phyloP scores from a whole-genome alignment of 2,888 invertebrate species.

The Drosophila peninsularis region DNA sequence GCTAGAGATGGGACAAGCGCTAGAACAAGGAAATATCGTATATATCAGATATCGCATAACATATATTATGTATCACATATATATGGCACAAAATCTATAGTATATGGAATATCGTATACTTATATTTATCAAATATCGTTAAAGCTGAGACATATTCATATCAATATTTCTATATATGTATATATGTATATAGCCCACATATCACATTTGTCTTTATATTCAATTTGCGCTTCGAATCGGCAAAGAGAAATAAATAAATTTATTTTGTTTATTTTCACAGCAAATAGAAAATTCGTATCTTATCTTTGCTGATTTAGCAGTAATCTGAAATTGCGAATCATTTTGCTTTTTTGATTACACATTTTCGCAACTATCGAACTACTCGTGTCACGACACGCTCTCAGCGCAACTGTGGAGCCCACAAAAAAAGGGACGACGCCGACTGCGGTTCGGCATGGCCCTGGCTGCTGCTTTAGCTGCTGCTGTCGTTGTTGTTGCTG shows the following conservation, averaged over 20 bases:
- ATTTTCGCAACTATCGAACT: background rate
- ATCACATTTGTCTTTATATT: background rate
- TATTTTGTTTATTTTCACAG: conserved; percentile 1
- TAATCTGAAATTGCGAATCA: background rate
- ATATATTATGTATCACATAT: background rate
- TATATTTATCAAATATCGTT: too few species aligned
- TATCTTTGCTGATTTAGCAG: background rate
- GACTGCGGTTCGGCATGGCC: conserved; percentile 1
- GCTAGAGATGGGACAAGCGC: background rate
- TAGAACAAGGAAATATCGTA: background rate
- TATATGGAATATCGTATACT: background rate
- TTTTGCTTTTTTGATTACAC: background rate
- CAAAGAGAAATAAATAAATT: conserved; percentile 8
- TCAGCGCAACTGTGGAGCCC: background rate
- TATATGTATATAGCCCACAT: background rate
- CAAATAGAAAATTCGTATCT: conserved; percentile 9
- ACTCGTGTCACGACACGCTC: background rate
- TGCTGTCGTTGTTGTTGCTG: conserved; percentile 1
- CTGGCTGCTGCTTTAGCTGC: conserved; percentile 15
- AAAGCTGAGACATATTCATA: too few species aligned
- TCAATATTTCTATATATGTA: background rate
- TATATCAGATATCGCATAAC: background rate
- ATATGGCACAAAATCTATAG: background rate
- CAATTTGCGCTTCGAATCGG: background rate
- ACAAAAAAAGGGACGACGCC: conserved; percentile 15